Conservation (phyloP, 2,888 invertebrate genomes). For the Ormyrus nitidulus region DNA sequence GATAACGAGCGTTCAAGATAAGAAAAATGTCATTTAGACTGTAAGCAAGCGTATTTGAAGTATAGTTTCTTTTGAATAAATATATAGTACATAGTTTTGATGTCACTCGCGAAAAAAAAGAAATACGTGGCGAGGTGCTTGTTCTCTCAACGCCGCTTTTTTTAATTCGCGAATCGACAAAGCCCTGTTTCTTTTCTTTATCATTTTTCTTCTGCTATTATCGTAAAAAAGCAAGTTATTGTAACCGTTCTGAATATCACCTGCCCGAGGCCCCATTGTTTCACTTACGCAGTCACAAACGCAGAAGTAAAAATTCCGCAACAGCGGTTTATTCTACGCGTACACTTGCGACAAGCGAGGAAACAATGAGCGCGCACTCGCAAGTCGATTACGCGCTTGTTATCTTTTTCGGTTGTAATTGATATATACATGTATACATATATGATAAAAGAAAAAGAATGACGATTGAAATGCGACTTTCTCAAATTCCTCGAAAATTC, state of each 20-base stretch:
- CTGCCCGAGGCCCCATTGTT: slow-evolving; percentile 40
- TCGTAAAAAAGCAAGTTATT: slow-evolving; percentile 44
- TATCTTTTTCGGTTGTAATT: slow-evolving; percentile 45
- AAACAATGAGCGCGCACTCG: slow-evolving; percentile 29
- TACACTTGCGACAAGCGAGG: neutral
- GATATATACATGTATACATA: slow-evolving; percentile 42
- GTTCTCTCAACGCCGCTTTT: slow-evolving; percentile 28
- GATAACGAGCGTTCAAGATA: slow-evolving; percentile 25
- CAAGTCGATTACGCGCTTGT: slow-evolving; percentile 16
- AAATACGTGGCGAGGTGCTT: slow-evolving; percentile 26
- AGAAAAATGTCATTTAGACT: slow-evolving; percentile 13
- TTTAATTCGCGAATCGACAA: slow-evolving; percentile 10
- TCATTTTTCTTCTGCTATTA: slow-evolving; percentile 36
- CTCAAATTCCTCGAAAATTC: slow-evolving; percentile 41
- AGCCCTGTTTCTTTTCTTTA: slow-evolving; percentile 9
- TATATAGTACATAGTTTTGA: slow-evolving; percentile 36
- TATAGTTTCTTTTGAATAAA: slow-evolving; percentile 30
- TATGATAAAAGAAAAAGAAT: slow-evolving; percentile 6
- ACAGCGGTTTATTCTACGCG: slow-evolving; percentile 22
- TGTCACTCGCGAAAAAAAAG: slow-evolving; percentile 22
- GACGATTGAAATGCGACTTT: slow-evolving; percentile 37
- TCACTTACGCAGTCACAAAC: slow-evolving; percentile 24
- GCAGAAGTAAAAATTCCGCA: slow-evolving; percentile 42
- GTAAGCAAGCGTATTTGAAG: slow-evolving; percentile 34
- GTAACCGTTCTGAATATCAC: slow-evolving; percentile 53